These are phyloP conservation scores for Catharus minimus DNA, from an alignment of 2,113 vertebrate genomes.

Conservation along the genomic window DNA sequence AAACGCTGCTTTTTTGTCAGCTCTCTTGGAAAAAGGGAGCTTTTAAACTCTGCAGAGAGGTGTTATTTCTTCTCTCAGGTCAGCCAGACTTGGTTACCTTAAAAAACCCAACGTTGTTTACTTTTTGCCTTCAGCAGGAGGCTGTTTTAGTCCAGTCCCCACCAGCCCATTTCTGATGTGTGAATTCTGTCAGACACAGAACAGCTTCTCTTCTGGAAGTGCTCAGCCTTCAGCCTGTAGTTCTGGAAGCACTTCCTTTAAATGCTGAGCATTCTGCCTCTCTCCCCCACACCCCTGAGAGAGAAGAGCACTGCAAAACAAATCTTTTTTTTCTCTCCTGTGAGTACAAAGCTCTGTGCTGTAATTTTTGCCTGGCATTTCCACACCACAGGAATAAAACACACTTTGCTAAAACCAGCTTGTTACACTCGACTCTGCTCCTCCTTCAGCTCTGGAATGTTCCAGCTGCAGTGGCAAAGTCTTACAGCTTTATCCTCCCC, in stretches of 20 bases:
- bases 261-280: not conserved
- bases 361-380: not conserved
- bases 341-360: not conserved
- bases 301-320: not conserved
- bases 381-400: not conserved
- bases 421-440: not conserved
- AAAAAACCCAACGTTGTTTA: conserved; percentile 4
- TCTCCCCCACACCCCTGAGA: not conserved
- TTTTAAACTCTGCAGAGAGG: conserved; percentile 18
- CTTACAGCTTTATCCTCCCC: not conserved
- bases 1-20: not conserved
- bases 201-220: not conserved
- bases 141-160: not conserved
- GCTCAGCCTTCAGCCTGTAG: not conserved
- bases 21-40: not conserved
- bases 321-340: not conserved
- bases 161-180: not conserved
- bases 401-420: not conserved
- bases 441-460: not conserved
- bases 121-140: not conserved
- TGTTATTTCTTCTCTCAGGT: conserved; percentile 13
- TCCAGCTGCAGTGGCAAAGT: not conserved
- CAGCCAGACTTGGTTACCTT: conserved; percentile 17
- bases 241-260: not conserved
- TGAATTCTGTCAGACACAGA: not conserved